Percentiles rank a stretch among this genome's conserved stretches.
Conservation (phyloP, 2,113 vertebrate genomes). For the Limnothrissa miodon region DNA sequence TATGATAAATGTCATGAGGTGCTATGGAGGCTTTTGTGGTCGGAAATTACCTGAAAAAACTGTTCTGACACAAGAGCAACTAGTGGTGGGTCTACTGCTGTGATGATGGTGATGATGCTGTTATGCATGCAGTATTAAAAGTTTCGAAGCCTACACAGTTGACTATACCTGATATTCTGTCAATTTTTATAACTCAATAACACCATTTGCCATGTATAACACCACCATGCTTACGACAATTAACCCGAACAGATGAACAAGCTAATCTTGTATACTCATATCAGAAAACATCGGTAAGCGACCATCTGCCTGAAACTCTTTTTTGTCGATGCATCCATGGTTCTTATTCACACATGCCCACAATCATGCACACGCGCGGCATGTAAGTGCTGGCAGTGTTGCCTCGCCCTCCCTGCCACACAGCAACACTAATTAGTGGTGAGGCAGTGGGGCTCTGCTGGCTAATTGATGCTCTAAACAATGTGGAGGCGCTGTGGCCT, state of each 20-base stretch:
- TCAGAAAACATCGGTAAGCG: background rate
- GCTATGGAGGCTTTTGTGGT: no score
- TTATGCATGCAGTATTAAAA: no score
- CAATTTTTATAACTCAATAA: background rate
- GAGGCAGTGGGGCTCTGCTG: conserved; percentile 31
- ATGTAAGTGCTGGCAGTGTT: conserved; percentile 14
- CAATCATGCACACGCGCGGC: background rate
- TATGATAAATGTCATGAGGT: background rate
- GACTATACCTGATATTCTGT: no score
- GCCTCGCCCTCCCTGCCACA: conserved; percentile 8
- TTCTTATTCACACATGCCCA: background rate
- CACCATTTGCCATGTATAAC: background rate
- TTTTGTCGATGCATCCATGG: background rate
- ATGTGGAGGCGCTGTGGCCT: conserved; percentile 30
- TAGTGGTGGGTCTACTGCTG: no score
- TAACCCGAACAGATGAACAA: background rate
- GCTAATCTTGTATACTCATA: background rate
- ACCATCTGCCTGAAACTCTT: background rate
- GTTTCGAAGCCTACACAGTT: no score
- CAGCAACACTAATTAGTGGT: conserved; percentile 37
- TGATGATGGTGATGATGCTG: no score
- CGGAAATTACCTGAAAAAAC: no score
- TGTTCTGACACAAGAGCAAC: no score
- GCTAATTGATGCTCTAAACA: conserved; percentile 42
- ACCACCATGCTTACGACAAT: background rate